Conservation (phyloP, 2,113 vertebrate genomes). For the Amblyornis subalaris region DNA sequence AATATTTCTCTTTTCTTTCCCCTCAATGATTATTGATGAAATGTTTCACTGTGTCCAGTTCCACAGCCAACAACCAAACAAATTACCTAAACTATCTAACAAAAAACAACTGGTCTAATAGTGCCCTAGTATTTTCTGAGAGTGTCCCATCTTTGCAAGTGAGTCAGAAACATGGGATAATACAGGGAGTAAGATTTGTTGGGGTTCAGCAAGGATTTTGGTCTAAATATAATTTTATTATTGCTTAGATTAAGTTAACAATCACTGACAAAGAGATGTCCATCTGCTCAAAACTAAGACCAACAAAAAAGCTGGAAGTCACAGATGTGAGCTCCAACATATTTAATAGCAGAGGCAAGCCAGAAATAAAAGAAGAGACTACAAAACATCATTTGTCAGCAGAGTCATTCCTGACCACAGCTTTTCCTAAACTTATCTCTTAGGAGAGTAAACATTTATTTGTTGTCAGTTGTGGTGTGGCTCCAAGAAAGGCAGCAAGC, state of each 20-base stretch:
- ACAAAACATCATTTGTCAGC: not conserved
- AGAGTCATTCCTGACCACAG: not conserved
- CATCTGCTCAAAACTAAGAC: not conserved
- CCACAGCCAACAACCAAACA: not conserved
- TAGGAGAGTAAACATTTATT: not conserved
- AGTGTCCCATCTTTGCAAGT: not conserved
- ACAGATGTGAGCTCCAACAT: not conserved
- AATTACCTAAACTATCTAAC: not conserved
- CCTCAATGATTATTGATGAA: not conserved
- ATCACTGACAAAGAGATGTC: not conserved
- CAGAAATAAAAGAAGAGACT: not conserved
- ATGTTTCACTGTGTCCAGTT: not conserved
- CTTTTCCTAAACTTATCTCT: not conserved
- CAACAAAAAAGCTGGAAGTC: not conserved
- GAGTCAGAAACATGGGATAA: not conserved
- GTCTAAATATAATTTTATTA: not conserved
- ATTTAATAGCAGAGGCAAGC: not conserved
- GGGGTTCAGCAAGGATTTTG: not conserved
- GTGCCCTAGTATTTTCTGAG: not conserved
- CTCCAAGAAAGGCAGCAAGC: not conserved
- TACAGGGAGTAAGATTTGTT: not conserved
- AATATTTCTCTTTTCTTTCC: not conserved
- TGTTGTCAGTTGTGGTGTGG: not conserved
- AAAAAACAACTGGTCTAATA: not conserved
- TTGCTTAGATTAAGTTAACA: not conserved